Percentiles rank a stretch among this genome's conserved stretches.
These are phyloP conservation scores for Sebastes steindachneri DNA, from an alignment of 2,797 vertebrate species.

Conservation along the genomic window DNA sequence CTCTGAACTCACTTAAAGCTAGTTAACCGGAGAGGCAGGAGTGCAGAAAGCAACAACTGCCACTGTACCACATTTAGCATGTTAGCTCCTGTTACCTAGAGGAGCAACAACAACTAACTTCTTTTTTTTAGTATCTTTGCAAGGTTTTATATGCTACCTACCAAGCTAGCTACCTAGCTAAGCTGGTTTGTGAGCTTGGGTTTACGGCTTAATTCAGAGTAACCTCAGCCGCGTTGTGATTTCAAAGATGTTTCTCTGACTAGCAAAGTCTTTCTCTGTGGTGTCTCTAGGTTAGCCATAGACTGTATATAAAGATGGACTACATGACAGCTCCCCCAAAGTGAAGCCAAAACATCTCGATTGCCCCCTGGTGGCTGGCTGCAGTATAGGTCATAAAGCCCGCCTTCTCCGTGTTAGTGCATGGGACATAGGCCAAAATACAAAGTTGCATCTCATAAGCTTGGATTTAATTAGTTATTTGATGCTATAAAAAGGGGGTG, in stretches of 20 bases:
- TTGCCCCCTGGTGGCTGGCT: too few relatives aligned
- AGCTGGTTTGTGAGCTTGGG: neutral
- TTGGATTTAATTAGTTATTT: too few relatives aligned
- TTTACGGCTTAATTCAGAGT: neutral
- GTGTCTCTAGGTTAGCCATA: neutral
- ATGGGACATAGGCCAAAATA: rapidly evolving
- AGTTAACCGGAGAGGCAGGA: neutral
- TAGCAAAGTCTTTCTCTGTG: neutral
- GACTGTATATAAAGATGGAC: too few relatives aligned
- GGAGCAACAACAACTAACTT: neutral
- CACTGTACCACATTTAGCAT: neutral
- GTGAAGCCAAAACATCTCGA: rapidly evolving
- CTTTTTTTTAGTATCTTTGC: neutral
- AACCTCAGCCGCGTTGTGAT: neutral
- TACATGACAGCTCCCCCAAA: rapidly evolving
- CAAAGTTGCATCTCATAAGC: rapidly evolving
- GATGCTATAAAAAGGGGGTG: too few relatives aligned
- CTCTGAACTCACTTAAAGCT: neutral
- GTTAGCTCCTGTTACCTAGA: neutral
- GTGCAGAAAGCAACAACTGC: neutral
- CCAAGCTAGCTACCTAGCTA: neutral
- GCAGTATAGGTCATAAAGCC: too few relatives aligned
- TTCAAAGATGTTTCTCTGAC: neutral
- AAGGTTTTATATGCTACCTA: neutral
- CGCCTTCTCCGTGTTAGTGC: rapidly evolving